These are phyloP conservation scores for Nomada fucata DNA, from an alignment of 2,888 invertebrate genomes.

Conservation along the genomic window DNA sequence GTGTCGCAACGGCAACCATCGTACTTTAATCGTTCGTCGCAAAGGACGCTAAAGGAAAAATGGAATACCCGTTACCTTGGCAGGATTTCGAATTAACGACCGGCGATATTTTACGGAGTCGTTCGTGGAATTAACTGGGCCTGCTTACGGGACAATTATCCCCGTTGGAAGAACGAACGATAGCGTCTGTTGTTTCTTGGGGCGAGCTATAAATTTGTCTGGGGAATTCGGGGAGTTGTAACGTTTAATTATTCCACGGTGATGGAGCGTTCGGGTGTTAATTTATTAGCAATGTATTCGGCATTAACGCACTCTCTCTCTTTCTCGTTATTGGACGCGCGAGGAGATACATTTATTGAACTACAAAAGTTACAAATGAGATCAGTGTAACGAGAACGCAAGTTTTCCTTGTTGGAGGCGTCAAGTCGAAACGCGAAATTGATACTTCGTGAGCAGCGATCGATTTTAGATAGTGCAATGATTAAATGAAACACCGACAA, in stretches of 20 bases:
- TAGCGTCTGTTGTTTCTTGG: slow-evolving; percentile 33
- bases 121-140: slow-evolving; percentile 54
- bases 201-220: slow-evolving; percentile 33
- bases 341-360: too few relatives aligned
- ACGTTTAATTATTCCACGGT: slow-evolving; percentile 4
- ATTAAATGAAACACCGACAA: too few relatives aligned
- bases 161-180: slow-evolving; percentile 31
- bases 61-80: slow-evolving; percentile 59
- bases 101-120: slow-evolving; percentile 49
- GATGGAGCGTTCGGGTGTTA: neutral
- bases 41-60: slow-evolving; percentile 63
- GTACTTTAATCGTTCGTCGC: slow-evolving; percentile 62
- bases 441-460: too few relatives aligned
- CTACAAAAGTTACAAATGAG: too few relatives aligned
- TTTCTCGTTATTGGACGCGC: too few relatives aligned
- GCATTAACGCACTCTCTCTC: too few relatives aligned
- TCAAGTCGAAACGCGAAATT: too few relatives aligned
- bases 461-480: too few relatives aligned
- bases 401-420: too few relatives aligned
- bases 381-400: too few relatives aligned
- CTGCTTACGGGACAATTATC: slow-evolving; percentile 36
- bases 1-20: slow-evolving; percentile 62
- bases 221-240: slow-evolving; percentile 1
- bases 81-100: slow-evolving; percentile 60
- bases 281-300: too few relatives aligned